Evolutionary conservation across 1,140 invertebrate genomes (phyloP), one percentile per base, ranked within the genome.

Genomic region (Stratiolaelaps scimitus): DNA sequence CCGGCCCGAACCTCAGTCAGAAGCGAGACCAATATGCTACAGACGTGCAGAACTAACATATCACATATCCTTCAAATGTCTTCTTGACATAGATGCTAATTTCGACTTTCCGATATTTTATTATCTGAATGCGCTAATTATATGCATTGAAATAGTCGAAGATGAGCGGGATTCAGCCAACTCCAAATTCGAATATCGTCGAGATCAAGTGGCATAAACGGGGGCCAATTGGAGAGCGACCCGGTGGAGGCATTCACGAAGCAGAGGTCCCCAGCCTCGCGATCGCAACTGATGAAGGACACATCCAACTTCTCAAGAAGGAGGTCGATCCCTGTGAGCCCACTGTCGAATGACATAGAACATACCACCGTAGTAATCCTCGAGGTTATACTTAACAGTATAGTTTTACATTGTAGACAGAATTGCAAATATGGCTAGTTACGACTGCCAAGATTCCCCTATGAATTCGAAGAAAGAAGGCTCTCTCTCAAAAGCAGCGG

Each of bases 201-300:
- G 83, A 83, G 2, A 79, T 95, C 69, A 81, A 87, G 71, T 95
- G 92, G 90, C 94, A 89, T 73, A 82, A 88, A 65, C 76, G 82
- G 74, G 84, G 85, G 1, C 83, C 83, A 69, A 40, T 4, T 40
- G 75, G 84, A 0, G 82, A 86, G 23, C 72, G 53, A 23, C 53
- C 53, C 13, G 23, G 53, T 34, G 34, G 34, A 10, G 34, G 34
- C 4, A 10, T 10, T 40, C 53, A 20, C 23, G 53, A 60, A 10
- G 34, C 80, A 0, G 84, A 85, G 64, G 83, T 83, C 72, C 91
- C 91, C 0, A 82, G 84, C 28, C 76, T 97, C 28, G 85, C 84
- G 0, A 83, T 97, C 69, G 90, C 86, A 70, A 96, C 89, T 76
- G 83, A 87, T 75, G 87, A 82, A 75, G 92, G 93, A 0, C 79